Base-by-base conservation (phyloP, 1,140 invertebrate genomes). In the Glomeris maerens region DNA sequence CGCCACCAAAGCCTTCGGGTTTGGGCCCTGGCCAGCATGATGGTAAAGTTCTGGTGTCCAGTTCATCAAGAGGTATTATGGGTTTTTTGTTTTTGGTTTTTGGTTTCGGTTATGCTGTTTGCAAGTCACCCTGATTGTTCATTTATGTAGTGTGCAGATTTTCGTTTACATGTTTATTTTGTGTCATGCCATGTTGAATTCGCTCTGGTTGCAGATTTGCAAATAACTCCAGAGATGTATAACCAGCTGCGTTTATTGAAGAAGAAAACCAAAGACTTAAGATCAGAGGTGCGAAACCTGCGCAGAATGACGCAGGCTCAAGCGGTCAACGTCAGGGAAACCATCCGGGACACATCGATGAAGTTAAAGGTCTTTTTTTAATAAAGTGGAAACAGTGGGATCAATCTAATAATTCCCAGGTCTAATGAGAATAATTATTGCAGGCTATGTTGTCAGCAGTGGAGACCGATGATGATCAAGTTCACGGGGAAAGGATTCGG, bases 261-360 rank as follows among this genome's bases (percentile, higher is more conserved):
- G 60, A 90, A 90, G 62, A 86, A 88, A 63, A 84, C 88, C 4
- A 88, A 84, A 61, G 88, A 93, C 65, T 72, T 96, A 17, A 74
- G 84, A 49, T 78, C 82, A 53, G 92, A 97, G 71, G 80, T 95
- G 49, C 75, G 83, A 50, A 86, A 87, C 60, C 68, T 97, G 22
- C 73, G 90, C 2, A 75, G 89, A 14, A 81, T 92, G 62, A 91
- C 91, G 2, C 82, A 93, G 64, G 78, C 88, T 0, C 90, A 95
- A 63, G 82, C 87, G 1, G 84, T 90, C 50, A 81, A 84, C 20
- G 84, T 95, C 51, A 75, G 85, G 28, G 90, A 96, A 64, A 81
- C 87, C 49, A 87, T 97, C 48, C 76, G 84, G 53, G 89, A 93
- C 53, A 83, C 87, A 7, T 86, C 61, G 20, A 52, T 54, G 25